Base-by-base conservation (phyloP, 23 tunicate species). In the Halocynthia aurantium region DNA sequence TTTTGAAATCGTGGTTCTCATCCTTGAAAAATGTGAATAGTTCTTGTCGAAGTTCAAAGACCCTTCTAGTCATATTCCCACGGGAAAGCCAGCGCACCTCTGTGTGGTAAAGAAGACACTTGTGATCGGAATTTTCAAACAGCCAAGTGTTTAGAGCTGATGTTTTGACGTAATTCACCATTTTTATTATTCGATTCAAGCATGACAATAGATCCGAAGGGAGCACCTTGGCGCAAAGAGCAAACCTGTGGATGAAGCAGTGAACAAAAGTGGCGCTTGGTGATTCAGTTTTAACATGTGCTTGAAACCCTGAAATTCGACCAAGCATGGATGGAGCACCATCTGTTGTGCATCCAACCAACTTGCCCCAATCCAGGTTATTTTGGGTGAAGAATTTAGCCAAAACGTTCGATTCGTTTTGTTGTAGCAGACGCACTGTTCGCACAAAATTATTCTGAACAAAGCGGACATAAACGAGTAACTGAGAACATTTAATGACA, bases 381-480 rank as follows among this genome's bases (percentile, higher is more conserved):
- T 83, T 83, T 62, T 65, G 54, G 40, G 76, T 58, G 62, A 83
- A 83, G 55, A 83, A 83, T 65, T 76, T 57, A 53, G 57, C 85
- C 67, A 75, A 82, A 82, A 62, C 71, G 11, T 82, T 62, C n/a
- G n/a, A n/a, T n/a, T n/a, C n/a, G n/a, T n/a, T n/a, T n/a, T n/a
- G n/a, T n/a, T n/a, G n/a, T n/a, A n/a, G n/a, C n/a, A n/a, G n/a
- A n/a, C n/a, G n/a, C 55, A 76, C 87, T 40, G 87, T 83, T 83
- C 66, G 76, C 76, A 76, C 70, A 57, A 66, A 53, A 60, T 83
- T 53, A 67, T 83, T 76, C 73, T 76, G 87, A 83, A n/a, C n/a
- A n/a, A n/a, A n/a, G n/a, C n/a, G n/a, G n/a, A n/a, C n/a, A n/a
- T 82, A 82, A 73, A 82, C 87, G 12, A 83, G 82, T 76, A 76